A percentile compares a stretch with the other conserved stretches of the same genome.
phyloP scores from a whole-genome alignment of 2,888 invertebrate genomes.

The Ophioninae sp. region DNA sequence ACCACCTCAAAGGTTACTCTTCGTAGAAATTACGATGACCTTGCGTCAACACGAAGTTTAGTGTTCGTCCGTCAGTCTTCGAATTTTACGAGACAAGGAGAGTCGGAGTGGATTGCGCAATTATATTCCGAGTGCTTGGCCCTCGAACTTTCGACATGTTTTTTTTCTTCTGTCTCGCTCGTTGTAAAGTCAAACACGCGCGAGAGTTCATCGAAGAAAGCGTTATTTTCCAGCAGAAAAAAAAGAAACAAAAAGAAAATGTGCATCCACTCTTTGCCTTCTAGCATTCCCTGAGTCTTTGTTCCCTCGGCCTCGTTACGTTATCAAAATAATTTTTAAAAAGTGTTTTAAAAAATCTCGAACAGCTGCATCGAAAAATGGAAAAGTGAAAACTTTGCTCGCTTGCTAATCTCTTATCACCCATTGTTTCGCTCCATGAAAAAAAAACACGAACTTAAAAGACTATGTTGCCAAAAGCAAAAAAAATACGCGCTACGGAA shows the following conservation, averaged over 20 bases:
- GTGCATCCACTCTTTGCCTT: constrained; percentile 18
- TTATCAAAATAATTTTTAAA: background rate
- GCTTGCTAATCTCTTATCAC: background rate
- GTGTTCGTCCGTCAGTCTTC: constrained; percentile 35
- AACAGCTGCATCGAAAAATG: constrained; percentile 6
- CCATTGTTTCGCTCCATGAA: background rate
- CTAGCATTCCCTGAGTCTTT: constrained; percentile 25
- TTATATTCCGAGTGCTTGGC: constrained; percentile 19
- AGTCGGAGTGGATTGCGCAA: constrained; percentile 40
- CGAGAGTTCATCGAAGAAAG: background rate
- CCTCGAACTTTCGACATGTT: constrained; percentile 27
- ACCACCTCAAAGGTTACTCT: constrained; percentile 16
- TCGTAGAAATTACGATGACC: constrained; percentile 37
- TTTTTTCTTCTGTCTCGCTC: constrained; percentile 7
- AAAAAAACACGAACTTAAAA: constrained; percentile 17
- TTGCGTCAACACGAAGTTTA: constrained; percentile 45
- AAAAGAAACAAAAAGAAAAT: constrained; percentile 7
- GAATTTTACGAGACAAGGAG: constrained; percentile 18
- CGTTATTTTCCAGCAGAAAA: background rate
- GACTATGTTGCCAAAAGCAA: constrained; percentile 4
- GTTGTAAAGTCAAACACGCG: constrained; percentile 27
- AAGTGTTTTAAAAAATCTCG: constrained; percentile 5
- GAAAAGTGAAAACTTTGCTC: constrained; percentile 18
- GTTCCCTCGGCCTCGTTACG: background rate
- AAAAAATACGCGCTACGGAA: background rate